Evolutionary conservation across 1,140 invertebrate species (phyloP).

Genomic region (Solen grandis): DNA sequence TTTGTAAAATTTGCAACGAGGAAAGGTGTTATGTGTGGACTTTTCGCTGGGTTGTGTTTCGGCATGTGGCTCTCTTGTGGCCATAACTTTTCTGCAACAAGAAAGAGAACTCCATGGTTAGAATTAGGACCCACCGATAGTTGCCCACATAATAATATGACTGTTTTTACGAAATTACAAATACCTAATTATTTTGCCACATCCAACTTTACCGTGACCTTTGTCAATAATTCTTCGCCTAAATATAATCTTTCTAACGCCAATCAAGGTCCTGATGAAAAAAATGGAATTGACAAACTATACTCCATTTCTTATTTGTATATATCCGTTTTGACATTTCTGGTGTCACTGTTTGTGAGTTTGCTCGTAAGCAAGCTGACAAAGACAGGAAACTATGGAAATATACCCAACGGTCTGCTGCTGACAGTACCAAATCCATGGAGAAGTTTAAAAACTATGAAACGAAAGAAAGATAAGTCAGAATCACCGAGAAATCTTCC

Average conservation of each 20-base stretch:
- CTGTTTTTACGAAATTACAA: background rate
- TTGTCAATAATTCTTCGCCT: background rate
- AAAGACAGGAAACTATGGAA: too few relatives aligned
- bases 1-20: constrained; percentile 23
- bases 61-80: constrained; percentile 21
- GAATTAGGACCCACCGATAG: constrained; percentile 25
- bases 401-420: too few relatives aligned
- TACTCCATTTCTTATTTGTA: background rate
- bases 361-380: background rate
- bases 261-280: background rate
- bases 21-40: background rate
- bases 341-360: background rate
- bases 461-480: too few relatives aligned
- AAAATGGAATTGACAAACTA: background rate
- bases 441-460: too few relatives aligned
- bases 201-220: background rate
- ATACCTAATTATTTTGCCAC: background rate
- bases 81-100: constrained; percentile 15
- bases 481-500: too few relatives aligned
- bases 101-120: constrained; percentile 5
- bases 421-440: too few relatives aligned
- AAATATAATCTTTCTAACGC: background rate
- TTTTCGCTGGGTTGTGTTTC: background rate
- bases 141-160: background rate
- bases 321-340: background rate